Conservation (phyloP, 2,797 vertebrate genomes). For the Phalanger gymnotis region DNA sequence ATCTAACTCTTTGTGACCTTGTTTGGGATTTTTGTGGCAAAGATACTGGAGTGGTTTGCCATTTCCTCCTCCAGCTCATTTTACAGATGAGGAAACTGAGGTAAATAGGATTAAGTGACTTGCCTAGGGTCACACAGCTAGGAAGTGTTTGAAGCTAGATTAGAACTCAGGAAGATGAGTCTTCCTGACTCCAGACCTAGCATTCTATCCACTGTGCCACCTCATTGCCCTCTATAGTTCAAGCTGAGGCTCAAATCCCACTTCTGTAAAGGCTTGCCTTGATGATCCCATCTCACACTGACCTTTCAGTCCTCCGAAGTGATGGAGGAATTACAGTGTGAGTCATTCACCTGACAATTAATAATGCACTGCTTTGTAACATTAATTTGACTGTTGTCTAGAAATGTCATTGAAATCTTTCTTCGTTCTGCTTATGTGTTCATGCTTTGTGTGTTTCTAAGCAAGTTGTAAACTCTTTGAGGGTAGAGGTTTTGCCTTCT, state of each 20-base stretch:
- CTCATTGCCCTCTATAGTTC: conserved; percentile 26
- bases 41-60: background rate
- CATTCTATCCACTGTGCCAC: background rate
- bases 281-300: conserved; percentile 25
- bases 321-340: conserved; percentile 8
- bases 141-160: background rate
- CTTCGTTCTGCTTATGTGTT: background rate
- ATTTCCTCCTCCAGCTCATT: background rate
- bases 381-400: background rate
- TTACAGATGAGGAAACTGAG: background rate
- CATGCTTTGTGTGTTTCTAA: conserved; percentile 4
- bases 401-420: background rate
- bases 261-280: conserved; percentile 47
- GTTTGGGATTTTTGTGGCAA: background rate
- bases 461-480: background rate
- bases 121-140: background rate
- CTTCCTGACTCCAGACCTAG: background rate
- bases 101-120: background rate
- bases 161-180: background rate
- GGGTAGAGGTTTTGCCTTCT: background rate
- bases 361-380: background rate
- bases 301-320: conserved; percentile 47
- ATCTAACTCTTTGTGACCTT: background rate
- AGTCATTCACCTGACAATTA: conserved; percentile 31
- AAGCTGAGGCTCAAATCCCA: conserved; percentile 44